Evolutionary conservation across 2,797 vertebrate species (phyloP), one percentile per base, ranked within the genome.

Genomic region (Lophotriccus pileatus): DNA sequence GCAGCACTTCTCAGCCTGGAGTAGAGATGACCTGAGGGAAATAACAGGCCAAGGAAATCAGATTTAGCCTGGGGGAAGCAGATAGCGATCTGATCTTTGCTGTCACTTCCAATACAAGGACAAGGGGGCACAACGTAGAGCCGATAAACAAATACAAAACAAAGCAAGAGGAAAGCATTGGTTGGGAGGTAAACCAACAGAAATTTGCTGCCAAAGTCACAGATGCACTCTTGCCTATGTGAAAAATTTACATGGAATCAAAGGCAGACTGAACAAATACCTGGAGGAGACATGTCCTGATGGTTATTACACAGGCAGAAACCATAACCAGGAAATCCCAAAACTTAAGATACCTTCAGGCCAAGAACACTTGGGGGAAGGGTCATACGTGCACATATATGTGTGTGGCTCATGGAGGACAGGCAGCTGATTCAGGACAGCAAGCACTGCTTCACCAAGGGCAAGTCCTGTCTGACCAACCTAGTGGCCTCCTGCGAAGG

Each of bases 211-310:
- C 69, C 82, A 34, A 89, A 93, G 91, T 88, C 85, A 84, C 36
- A 84, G 59, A 56, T 41, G n/a, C 14, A 24, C 34, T 50, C 24
- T 9, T 74, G 66, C 1, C 2, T 39, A 82, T 73, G 66, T 4
- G 23, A 73, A 94, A 93, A 73, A 82, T 84, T 66, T 93, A 59
- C 83, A 84, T 46, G 28, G 63, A 52, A 76, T 96, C 85, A 94
- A 93, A 95, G 84, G 25, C 23, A 79, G 63, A 59, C 66, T 63
- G 77, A 93, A 91, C 39, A 91, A 95, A 88, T 70, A 90, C 63
- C 90, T 84, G 74, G 58, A 93, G 59, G 80, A 91, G 47, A 87
- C 49, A 70, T 55, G 37, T 56, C 90, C 46, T 49, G 17, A 62
- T 46, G 52, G 34, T 79, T 87, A 44, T 82, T 88, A 73, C 6